Percentiles rank a stretch among this genome's conserved stretches.
These are phyloP conservation scores for Cecidostiba fungosa DNA, from an alignment of 2,888 invertebrate genomes.

Conservation along the genomic window DNA sequence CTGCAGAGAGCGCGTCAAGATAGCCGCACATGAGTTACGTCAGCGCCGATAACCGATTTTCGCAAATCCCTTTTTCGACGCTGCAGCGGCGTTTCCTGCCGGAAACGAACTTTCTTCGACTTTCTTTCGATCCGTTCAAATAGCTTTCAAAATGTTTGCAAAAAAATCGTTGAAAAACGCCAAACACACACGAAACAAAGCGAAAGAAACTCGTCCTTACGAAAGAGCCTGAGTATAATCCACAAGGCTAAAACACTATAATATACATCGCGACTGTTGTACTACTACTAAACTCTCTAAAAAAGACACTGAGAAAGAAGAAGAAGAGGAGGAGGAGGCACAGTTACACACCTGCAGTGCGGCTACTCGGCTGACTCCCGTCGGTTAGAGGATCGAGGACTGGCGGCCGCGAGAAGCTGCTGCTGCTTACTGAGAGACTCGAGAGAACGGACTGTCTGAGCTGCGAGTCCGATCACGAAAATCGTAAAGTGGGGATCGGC, in stretches of 20 bases:
- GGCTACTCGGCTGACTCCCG: background rate
- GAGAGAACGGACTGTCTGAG: background rate
- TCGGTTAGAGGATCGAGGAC: background rate
- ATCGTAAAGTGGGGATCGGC: slow-evolving; percentile 5
- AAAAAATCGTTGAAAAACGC: too few species aligned
- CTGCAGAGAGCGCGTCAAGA: background rate
- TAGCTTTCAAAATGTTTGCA: too few species aligned
- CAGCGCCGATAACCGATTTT: slow-evolving; percentile 49
- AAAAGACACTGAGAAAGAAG: background rate
- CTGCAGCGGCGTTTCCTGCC: background rate
- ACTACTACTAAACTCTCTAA: background rate
- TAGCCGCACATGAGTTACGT: slow-evolving; percentile 15
- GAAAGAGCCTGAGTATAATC: too few species aligned
- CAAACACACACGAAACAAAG: slow-evolving; percentile 34
- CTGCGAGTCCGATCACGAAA: background rate
- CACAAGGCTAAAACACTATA: too few species aligned
- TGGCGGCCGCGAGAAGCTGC: slow-evolving; percentile 10
- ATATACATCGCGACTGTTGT: too few species aligned
- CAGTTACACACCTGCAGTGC: slow-evolving; percentile 4
- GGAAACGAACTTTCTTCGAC: slow-evolving; percentile 33
- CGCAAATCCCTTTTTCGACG: slow-evolving; percentile 39
- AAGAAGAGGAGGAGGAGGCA: background rate
- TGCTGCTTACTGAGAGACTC: background rate
- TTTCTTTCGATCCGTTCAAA: slow-evolving; percentile 19
- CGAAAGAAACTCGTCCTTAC: too few species aligned